These are phyloP conservation scores for Galagoides demidoff DNA, from an alignment of 2,797 vertebrate species.

Conservation along the genomic window DNA sequence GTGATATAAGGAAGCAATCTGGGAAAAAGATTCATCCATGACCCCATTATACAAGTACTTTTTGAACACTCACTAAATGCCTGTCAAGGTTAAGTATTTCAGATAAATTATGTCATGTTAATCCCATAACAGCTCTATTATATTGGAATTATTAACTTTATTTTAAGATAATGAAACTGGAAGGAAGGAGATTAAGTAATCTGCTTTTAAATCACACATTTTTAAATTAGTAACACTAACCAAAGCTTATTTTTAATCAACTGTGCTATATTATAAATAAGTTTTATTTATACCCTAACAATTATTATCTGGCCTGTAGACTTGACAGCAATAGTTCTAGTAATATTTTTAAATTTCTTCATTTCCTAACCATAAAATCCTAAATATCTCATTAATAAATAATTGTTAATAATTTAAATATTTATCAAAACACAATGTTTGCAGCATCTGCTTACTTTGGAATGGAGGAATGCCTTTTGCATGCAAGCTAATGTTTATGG, in stretches of 20 bases:
- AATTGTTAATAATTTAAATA: not conserved
- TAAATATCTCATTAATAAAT: not conserved
- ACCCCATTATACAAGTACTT: not conserved
- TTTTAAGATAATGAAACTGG: constrained; percentile 11
- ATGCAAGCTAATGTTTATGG: not conserved
- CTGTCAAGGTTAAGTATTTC: constrained; percentile 29
- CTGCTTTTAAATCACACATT: not conserved
- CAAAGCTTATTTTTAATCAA: not conserved
- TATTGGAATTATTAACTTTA: constrained; percentile 7
- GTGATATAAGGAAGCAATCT: not conserved
- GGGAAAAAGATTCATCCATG: not conserved
- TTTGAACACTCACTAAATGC: not conserved
- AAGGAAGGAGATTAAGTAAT: constrained; percentile 7
- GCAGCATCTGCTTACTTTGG: not conserved
- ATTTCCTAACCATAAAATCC: not conserved
- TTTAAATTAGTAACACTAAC: not conserved
- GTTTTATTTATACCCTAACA: not conserved
- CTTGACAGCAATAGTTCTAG: not conserved
- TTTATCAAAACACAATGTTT: not conserved
- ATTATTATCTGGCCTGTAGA: not conserved
- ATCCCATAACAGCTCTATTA: not conserved
- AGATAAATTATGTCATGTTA: not conserved
- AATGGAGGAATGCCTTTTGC: not conserved
- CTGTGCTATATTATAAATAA: not conserved
- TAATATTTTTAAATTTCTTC: not conserved